phyloP scores from a whole-genome alignment of 2,888 invertebrate species.

The Melitaea athalia region DNA sequence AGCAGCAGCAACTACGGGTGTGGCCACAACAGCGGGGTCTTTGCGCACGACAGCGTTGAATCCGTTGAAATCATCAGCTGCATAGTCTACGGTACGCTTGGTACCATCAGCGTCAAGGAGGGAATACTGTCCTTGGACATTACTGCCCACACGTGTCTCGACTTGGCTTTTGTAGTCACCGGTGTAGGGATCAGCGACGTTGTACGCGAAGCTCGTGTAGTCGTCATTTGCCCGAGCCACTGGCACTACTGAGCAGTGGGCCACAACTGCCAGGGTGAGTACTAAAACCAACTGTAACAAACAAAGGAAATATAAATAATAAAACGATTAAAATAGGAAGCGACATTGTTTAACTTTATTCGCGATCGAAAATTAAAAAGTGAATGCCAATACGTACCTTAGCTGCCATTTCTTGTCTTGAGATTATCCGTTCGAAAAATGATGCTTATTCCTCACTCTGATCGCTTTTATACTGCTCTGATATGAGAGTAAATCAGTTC shows the following conservation, averaged over 20 bases:
- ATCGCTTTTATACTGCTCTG: slow-evolving; percentile 54
- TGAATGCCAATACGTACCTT: slow-evolving; percentile 51
- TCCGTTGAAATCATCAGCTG: slow-evolving; percentile 69
- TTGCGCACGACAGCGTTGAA: slow-evolving; percentile 82
- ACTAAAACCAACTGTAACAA: slow-evolving; percentile 67
- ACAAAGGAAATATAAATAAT: background rate
- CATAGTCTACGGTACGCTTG: slow-evolving; percentile 84
- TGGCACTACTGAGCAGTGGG: slow-evolving; percentile 74
- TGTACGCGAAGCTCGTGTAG: slow-evolving; percentile 75
- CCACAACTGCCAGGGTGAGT: slow-evolving; percentile 67
- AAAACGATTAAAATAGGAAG: background rate
- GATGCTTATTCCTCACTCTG: slow-evolving; percentile 45
- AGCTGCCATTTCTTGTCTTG: slow-evolving; percentile 62
- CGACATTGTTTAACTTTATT: background rate
- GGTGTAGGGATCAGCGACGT: slow-evolving; percentile 76
- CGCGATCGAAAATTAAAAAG: slow-evolving; percentile 12
- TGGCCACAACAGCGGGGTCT: slow-evolving; percentile 63
- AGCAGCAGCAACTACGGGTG: slow-evolving; percentile 49
- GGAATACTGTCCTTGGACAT: slow-evolving; percentile 81
- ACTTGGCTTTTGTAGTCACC: slow-evolving; percentile 82
- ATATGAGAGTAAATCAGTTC: slow-evolving; percentile 23
- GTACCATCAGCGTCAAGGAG: slow-evolving; percentile 84
- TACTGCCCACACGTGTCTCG: slow-evolving; percentile 85
- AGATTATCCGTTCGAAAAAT: slow-evolving; percentile 57
- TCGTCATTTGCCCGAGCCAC: slow-evolving; percentile 62